Evolutionary conservation across 2,797 vertebrate genomes (phyloP).

Genomic region (Huso huso): DNA sequence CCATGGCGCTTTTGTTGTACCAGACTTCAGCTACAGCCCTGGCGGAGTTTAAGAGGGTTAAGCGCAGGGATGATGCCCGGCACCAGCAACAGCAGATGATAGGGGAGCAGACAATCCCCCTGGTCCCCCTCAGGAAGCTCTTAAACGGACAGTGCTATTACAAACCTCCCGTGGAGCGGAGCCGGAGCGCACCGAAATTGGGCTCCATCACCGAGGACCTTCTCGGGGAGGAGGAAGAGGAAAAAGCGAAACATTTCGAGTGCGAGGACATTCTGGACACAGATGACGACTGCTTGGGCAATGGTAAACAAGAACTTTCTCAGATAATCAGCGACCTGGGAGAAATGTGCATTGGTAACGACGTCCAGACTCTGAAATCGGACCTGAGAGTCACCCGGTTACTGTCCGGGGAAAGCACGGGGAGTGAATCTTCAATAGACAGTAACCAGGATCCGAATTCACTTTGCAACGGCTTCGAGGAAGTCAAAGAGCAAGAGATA

Average conservation of each 20-base stretch:
- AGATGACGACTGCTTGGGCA: slow-evolving; percentile 32
- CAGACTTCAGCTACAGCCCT: slow-evolving; percentile 68
- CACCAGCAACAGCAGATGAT: slow-evolving; percentile 68
- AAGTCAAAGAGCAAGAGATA: no score
- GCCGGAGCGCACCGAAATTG: slow-evolving; percentile 65
- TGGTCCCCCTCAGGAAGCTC: slow-evolving; percentile 59
- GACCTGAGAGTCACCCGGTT: slow-evolving; percentile 51
- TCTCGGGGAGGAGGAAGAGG: slow-evolving; percentile 64
- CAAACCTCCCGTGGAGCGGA: slow-evolving; percentile 66
- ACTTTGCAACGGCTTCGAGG: no score
- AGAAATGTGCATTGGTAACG: slow-evolving; percentile 58
- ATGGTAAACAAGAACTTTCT: slow-evolving; percentile 43
- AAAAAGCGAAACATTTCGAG: slow-evolving; percentile 52
- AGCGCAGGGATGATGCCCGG: slow-evolving; percentile 65
- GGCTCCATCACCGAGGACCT: slow-evolving; percentile 69
- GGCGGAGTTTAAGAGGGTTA: slow-evolving; percentile 66
- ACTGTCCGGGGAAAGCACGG: slow-evolving; percentile 54
- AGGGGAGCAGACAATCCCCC: slow-evolving; percentile 60
- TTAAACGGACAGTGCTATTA: slow-evolving; percentile 64
- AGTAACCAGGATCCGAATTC: slow-evolving; percentile 38
- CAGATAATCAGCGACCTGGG: slow-evolving; percentile 59
- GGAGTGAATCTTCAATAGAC: slow-evolving; percentile 65
- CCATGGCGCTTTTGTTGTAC: slow-evolving; percentile 68
- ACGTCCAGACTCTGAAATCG: slow-evolving; percentile 43
- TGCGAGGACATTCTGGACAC: slow-evolving; percentile 60